These are phyloP conservation scores for Lepus europaeus DNA, from an alignment of 2,113 vertebrate genomes.

Conservation along the genomic window DNA sequence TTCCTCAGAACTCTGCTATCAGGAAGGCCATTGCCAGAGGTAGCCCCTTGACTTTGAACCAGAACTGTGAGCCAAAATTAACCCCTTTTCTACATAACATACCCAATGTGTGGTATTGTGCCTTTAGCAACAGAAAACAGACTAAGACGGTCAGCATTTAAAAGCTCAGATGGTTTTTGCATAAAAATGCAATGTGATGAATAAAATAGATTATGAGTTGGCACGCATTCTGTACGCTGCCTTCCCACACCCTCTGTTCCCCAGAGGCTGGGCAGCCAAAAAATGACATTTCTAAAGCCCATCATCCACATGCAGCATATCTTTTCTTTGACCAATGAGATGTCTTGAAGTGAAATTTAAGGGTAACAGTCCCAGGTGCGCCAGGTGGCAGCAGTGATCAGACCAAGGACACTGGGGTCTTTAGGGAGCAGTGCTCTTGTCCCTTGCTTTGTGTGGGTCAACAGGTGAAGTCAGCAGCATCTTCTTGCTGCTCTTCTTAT, in stretches of 20 bases:
- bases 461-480: neutral
- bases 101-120: neutral
- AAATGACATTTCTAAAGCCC: neutral
- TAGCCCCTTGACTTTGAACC: neutral
- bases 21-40: neutral
- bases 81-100: neutral
- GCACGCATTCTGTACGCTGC: neutral
- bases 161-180: neutral
- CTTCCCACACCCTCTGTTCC: neutral
- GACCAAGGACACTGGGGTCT: neutral
- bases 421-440: neutral
- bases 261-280: no score
- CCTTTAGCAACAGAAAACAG: neutral
- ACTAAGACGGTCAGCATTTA: neutral
- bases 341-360: neutral
- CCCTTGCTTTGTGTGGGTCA: neutral
- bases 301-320: neutral
- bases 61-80: neutral
- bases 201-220: neutral
- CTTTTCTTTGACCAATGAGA: neutral
- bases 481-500: neutral
- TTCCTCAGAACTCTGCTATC: neutral
- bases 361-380: neutral
- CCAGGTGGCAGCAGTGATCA: neutral
- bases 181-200: neutral